Evolutionary conservation across 2,113 vertebrate genomes (phyloP).

Genomic region (Indicator maculatus): DNA sequence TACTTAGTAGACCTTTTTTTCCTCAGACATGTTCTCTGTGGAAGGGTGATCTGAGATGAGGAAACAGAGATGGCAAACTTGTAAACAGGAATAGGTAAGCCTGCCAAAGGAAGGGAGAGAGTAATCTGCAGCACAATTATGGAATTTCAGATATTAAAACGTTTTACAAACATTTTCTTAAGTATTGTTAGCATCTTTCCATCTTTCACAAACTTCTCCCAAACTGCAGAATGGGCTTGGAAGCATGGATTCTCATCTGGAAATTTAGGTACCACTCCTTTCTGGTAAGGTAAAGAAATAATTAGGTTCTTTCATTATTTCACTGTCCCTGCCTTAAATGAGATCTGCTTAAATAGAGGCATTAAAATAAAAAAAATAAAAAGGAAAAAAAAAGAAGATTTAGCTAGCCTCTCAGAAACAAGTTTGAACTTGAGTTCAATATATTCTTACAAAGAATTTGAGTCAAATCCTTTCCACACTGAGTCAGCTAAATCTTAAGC

Average conservation of each 20-base stretch:
- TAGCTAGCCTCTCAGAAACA: neutral
- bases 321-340: neutral
- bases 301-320: neutral
- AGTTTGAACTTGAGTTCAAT: neutral
- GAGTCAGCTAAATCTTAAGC: neutral
- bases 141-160: neutral
- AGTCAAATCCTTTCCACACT: neutral
- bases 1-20: neutral
- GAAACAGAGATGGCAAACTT: neutral
- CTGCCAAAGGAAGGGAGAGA: neutral
- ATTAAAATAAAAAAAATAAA: neutral
- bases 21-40: neutral
- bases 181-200: neutral
- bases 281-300: neutral
- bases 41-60: neutral
- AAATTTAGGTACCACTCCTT: neutral
- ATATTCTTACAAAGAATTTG: neutral
- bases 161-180: neutral
- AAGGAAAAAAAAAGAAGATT: neutral
- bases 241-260: neutral
- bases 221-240: neutral
- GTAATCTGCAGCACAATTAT: neutral
- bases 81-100: neutral
- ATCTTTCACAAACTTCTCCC: neutral
- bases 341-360: neutral